Evolutionary conservation across 2,797 vertebrate genomes (phyloP).

Genomic region (Alauda arvensis): DNA sequence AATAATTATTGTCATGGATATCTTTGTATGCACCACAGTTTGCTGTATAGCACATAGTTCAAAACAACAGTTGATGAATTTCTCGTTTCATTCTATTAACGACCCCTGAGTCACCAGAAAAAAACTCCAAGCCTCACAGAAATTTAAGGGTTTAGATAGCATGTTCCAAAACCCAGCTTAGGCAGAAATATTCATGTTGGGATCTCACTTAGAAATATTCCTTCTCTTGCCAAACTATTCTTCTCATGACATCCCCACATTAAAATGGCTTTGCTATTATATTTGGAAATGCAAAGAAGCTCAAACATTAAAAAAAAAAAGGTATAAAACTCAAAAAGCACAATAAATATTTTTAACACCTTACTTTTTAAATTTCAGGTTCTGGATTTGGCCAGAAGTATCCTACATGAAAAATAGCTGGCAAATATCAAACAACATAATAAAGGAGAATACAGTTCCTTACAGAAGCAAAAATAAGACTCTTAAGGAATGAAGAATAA

Average conservation of each 20-base stretch:
- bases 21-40: not conserved
- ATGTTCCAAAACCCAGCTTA: constrained; percentile 52
- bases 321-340: not conserved
- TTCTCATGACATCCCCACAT: constrained; percentile 48
- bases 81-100: constrained; percentile 44
- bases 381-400: not conserved
- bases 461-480: not conserved
- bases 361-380: not conserved
- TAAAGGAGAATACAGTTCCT: not conserved
- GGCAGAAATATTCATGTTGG: constrained; percentile 57
- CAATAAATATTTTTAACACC: not conserved
- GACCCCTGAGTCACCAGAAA: constrained; percentile 54
- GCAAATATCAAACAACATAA: not conserved
- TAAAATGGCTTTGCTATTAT: constrained; percentile 42
- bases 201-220: constrained; percentile 63
- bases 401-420: not conserved
- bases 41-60: not conserved
- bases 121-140: constrained; percentile 52
- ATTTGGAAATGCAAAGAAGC: constrained; percentile 44
- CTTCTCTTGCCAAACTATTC: constrained; percentile 53
- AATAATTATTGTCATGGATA: constrained; percentile 29
- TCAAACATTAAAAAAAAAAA: not conserved
- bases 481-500: not conserved
- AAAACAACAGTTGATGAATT: not conserved
- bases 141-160: constrained; percentile 54